Evolutionary conservation across 2,888 invertebrate genomes (phyloP).

Genomic region (Cephalotes varians): DNA sequence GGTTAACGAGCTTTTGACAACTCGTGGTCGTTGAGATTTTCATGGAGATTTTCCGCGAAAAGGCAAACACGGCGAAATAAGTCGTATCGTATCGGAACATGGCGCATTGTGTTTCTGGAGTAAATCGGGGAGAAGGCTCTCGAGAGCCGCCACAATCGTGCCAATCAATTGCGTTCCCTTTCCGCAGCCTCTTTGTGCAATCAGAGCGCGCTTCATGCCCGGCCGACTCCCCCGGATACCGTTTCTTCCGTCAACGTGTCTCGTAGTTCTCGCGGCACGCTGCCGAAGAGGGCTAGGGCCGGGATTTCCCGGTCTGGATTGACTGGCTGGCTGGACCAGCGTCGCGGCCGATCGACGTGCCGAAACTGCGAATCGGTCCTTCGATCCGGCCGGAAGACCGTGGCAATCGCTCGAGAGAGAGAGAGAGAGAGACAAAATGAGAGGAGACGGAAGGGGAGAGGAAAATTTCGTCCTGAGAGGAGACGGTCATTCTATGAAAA

Average conservation of each 20-base stretch:
- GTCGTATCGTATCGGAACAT: constrained; percentile 13
- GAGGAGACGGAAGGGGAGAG: not conserved
- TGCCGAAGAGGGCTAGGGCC: not conserved
- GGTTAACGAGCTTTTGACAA: not conserved
- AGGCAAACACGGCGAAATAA: constrained; percentile 38
- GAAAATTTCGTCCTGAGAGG: not conserved
- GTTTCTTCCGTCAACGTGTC: constrained; percentile 40
- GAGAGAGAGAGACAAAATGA: not conserved
- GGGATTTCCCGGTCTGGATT: constrained; percentile 18
- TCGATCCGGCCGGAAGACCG: not conserved
- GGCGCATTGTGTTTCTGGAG: constrained; percentile 15
- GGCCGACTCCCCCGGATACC: constrained; percentile 3
- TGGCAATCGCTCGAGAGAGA: not conserved
- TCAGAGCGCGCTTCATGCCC: constrained; percentile 56
- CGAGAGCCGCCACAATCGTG: constrained; percentile 30
- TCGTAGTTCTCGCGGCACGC: constrained; percentile 18
- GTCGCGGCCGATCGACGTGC: constrained; percentile 17
- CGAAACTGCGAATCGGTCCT: constrained; percentile 15
- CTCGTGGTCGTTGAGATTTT: not conserved
- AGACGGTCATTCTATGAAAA: constrained; percentile 32
- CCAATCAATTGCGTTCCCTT: constrained; percentile 57
- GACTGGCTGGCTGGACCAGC: constrained; percentile 4
- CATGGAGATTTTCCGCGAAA: not conserved
- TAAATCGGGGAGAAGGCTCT: constrained; percentile 12
- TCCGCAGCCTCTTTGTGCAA: constrained; percentile 68